A percentile compares a stretch with the other conserved stretches of the same genome.
These are phyloP conservation scores for Pandemis cinnamomeana DNA, from an alignment of 2,888 invertebrate species.

Conservation along the genomic window DNA sequence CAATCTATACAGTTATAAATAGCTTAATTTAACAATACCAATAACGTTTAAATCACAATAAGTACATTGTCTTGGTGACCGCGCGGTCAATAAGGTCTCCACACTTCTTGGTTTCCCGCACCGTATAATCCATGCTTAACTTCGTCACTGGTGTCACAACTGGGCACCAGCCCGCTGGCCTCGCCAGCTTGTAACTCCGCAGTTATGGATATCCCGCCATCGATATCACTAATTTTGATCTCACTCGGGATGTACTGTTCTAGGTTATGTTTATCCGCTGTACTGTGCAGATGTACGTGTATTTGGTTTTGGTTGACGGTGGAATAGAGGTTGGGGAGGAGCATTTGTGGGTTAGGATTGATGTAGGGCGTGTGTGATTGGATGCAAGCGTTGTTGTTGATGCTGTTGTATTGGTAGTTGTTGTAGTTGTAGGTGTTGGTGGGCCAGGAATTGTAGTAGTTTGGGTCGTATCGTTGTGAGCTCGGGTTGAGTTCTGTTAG, in stretches of 20 bases:
- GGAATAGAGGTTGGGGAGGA: conserved; percentile 91
- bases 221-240: conserved; percentile 86
- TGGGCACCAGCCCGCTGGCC: conserved; percentile 78
- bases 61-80: conserved; percentile 63
- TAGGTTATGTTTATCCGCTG: conserved; percentile 86
- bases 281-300: conserved; percentile 90
- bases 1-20: conserved; percentile 51
- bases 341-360: conserved; percentile 87
- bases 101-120: conserved; percentile 84
- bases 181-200: conserved; percentile 76
- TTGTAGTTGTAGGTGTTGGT: conserved; percentile 88
- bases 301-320: conserved; percentile 95
- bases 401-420: conserved; percentile 89
- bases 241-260: conserved; percentile 87
- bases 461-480: conserved; percentile 79
- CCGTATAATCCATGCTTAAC: conserved; percentile 78
- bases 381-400: conserved; percentile 81
- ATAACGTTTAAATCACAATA: conserved; percentile 76
- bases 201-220: conserved; percentile 84
- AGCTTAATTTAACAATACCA: conserved; percentile 43
- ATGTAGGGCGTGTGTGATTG: conserved; percentile 86
- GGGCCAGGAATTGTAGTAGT: conserved; percentile 86
- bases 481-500: conserved; percentile 78
- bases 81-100: conserved; percentile 89
- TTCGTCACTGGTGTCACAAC: conserved; percentile 82